Evolutionary conservation across 1,140 invertebrate genomes (phyloP).

Genomic region (Drosophila repletoides): DNA sequence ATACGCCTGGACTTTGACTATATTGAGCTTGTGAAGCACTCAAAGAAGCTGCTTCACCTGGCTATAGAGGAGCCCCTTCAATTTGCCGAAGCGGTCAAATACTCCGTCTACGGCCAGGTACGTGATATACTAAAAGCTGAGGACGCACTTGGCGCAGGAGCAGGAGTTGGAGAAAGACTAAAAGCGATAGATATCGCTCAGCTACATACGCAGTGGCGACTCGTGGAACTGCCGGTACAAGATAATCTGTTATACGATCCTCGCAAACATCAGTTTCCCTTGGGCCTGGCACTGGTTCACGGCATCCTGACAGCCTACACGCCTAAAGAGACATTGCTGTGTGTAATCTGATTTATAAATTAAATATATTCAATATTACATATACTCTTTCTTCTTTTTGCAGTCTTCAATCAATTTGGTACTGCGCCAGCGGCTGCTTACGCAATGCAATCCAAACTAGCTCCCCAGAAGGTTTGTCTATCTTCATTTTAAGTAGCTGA

Average conservation of each 20-base stretch:
- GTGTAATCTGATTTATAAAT: too few relatives aligned
- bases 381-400: too few relatives aligned
- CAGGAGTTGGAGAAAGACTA: too few relatives aligned
- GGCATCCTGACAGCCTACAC: constrained; percentile 71
- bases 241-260: constrained; percentile 49
- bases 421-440: constrained; percentile 63
- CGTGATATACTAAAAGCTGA: constrained; percentile 41
- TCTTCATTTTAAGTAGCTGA: too few relatives aligned
- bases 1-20: constrained; percentile 60
- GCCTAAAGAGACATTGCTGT: constrained; percentile 56
- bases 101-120: constrained; percentile 54
- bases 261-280: constrained; percentile 23
- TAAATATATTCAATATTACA: too few relatives aligned
- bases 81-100: constrained; percentile 63
- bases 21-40: constrained; percentile 32
- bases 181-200: constrained; percentile 67
- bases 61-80: constrained; percentile 63
- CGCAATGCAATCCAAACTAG: constrained; percentile 71
- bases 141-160: constrained; percentile 7
- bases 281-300: constrained; percentile 47
- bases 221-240: constrained; percentile 62
- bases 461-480: constrained; percentile 61
- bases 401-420: constrained; percentile 77
- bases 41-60: constrained; percentile 43
- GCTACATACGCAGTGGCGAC: constrained; percentile 61